A percentile compares a stretch with the other conserved stretches of the same genome.
These are phyloP conservation scores for Archivesica marissinica DNA, from an alignment of 1,140 invertebrate species.

Conservation along the genomic window DNA sequence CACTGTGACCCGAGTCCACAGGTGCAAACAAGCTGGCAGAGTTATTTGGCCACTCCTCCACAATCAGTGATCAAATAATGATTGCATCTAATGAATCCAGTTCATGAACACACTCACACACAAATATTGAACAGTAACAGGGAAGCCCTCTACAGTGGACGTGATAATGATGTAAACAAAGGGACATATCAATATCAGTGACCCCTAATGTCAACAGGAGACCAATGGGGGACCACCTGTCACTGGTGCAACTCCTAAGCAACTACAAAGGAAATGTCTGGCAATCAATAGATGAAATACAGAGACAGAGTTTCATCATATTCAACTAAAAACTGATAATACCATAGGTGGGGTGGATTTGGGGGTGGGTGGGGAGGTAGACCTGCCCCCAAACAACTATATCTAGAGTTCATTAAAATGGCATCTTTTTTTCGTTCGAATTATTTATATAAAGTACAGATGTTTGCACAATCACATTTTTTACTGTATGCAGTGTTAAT, in stretches of 20 bases:
- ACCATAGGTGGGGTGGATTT: too few species aligned
- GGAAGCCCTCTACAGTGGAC: too few species aligned
- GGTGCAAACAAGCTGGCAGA: not conserved
- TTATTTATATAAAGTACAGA: too few species aligned
- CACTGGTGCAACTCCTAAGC: not conserved
- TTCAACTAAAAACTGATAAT: too few species aligned
- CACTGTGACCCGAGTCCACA: not conserved
- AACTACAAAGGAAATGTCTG: not conserved
- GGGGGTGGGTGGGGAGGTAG: too few species aligned
- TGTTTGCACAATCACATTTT: too few species aligned
- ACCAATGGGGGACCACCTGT: not conserved
- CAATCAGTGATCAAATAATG: not conserved
- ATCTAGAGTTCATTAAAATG: too few species aligned
- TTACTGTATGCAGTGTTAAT: too few species aligned
- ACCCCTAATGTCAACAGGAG: not conserved
- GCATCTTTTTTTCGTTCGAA: too few species aligned
- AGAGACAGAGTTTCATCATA: too few species aligned
- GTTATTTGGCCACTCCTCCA: not conserved
- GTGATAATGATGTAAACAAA: not conserved
- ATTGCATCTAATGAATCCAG: not conserved
- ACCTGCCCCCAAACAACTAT: too few species aligned
- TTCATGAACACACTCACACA: not conserved
- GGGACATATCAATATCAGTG: not conserved
- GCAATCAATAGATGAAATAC: slow-evolving; percentile 17
- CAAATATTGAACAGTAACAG: not conserved